These are phyloP conservation scores for Hirtodrosophila trivittata DNA, from an alignment of 2,888 invertebrate species.

Conservation along the genomic window DNA sequence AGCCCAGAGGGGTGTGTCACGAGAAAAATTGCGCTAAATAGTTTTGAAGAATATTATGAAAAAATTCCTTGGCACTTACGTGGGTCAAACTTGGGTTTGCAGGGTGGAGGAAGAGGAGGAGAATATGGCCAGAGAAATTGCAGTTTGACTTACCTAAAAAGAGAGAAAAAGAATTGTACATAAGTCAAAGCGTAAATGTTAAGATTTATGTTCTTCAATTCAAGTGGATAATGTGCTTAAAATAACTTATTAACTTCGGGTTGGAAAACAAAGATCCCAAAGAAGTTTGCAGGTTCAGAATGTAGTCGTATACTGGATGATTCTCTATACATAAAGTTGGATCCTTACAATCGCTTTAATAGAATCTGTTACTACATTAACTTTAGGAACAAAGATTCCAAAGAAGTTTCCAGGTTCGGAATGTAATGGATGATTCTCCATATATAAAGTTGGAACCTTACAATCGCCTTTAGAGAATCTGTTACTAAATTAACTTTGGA, in stretches of 20 bases:
- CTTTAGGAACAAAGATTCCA: no score
- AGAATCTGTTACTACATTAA: no score
- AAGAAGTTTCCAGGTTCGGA: no score
- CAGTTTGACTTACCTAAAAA: constrained; percentile 43
- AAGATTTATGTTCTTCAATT: constrained; percentile 20
- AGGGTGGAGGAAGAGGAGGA: not conserved
- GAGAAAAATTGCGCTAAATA: constrained; percentile 44
- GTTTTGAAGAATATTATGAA: constrained; percentile 46
- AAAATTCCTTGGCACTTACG: constrained; percentile 58
- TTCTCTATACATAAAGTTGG: no score
- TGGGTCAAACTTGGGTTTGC: constrained; percentile 15
- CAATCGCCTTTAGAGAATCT: no score
- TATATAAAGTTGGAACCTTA: no score
- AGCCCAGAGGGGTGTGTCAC: constrained; percentile 14
- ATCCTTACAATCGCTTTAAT: no score
- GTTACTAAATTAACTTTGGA: no score
- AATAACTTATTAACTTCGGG: constrained; percentile 5
- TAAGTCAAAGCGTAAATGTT: constrained; percentile 19
- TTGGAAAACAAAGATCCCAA: no score
- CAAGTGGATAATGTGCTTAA: constrained; percentile 26
- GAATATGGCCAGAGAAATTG: constrained; percentile 18
- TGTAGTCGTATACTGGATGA: no score
- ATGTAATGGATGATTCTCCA: no score
- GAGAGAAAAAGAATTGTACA: constrained; percentile 20
- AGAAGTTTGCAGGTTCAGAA: no score